Evolutionary conservation across 2,113 vertebrate species (phyloP), one percentile per base, ranked within the genome.

Genomic region (Varanus komodoensis): DNA sequence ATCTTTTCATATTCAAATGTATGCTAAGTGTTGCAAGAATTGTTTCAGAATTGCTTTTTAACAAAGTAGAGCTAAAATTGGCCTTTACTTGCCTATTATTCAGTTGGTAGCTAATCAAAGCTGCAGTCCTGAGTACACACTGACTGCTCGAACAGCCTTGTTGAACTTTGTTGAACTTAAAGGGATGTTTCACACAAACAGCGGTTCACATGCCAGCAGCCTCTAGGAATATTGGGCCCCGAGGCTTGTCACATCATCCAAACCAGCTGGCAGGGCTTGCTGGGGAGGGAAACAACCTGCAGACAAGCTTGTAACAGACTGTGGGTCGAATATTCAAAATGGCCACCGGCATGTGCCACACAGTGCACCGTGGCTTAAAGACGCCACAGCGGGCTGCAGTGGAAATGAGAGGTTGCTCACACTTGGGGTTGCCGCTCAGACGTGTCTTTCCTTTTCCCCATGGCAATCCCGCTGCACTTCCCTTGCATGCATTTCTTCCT

Each of bases 1-100:
- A 84, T 82, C 93, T 93, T 97, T 96, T 97, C 95, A 95, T 96
- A 97, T 97, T 97, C 94, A 96, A 96, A 97, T 96, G 48, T 52
- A n/a, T 27, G 73, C 89, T 89, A 91, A 92, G 91, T 90, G 92
- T 93, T 94, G 78, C 38, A 27, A n/a, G 91, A 91, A 94, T 94
- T 91, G 90, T 87, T 89, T 87, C 0, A 92, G 54, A 84, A 91
- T 32, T 0, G 1, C 87, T 17, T 89, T 95, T 80, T 52, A 57
- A 74, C 86, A 93, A 92, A 93, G 94, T 77, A 25, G 89, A 69
- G 54, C 52, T 89, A 73, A 91, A 87, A 77, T 91, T 87, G 91
- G 15, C 0, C 91, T 93, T 92, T 88, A 92, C 89, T 90, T 92
- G 52, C 87, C 94, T 81, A 88, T 95, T 96, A 80, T 94, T 94